phyloP scores from a whole-genome alignment of 2,113 vertebrate genomes.

The Murina feae region DNA sequence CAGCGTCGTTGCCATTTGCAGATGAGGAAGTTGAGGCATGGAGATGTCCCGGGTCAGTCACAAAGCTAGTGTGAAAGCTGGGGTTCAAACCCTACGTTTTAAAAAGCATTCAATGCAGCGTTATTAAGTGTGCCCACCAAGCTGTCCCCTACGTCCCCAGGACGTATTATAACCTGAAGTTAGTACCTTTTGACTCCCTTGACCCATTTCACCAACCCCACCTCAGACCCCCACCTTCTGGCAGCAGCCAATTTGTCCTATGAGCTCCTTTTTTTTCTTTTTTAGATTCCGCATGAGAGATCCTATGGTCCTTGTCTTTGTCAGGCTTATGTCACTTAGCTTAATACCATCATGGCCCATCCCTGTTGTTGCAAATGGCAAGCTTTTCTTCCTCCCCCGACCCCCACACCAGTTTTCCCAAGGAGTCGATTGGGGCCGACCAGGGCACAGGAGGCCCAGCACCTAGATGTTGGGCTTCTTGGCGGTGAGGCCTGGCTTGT shows the following conservation, averaged over 20 bases:
- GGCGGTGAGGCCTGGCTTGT: not conserved
- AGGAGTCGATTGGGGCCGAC: not conserved
- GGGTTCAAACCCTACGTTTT: not conserved
- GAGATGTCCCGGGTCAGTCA: not conserved
- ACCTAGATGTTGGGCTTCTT: not conserved
- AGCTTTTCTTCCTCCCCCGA: not conserved
- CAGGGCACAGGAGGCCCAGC: not conserved
- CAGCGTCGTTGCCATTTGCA: not conserved
- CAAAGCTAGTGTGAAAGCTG: not conserved
- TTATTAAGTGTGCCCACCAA: not conserved
- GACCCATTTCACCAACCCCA: not conserved
- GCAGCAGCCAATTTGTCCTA: not conserved
- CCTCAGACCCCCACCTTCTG: too few relatives aligned
- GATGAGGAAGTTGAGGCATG: not conserved
- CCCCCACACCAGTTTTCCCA: not conserved
- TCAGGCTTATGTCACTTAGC: not conserved
- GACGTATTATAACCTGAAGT: not conserved
- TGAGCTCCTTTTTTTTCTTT: not conserved
- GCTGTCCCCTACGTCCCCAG: too few relatives aligned
- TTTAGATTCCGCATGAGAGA: not conserved
- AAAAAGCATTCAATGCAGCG: not conserved
- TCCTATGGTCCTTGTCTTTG: not conserved
- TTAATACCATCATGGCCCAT: not conserved
- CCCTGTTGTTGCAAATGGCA: not conserved
- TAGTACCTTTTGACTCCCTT: not conserved